Evolutionary conservation across 2,888 invertebrate species (phyloP), one percentile per base, ranked within the genome.

Genomic region (Nemapogon koenigi): DNA sequence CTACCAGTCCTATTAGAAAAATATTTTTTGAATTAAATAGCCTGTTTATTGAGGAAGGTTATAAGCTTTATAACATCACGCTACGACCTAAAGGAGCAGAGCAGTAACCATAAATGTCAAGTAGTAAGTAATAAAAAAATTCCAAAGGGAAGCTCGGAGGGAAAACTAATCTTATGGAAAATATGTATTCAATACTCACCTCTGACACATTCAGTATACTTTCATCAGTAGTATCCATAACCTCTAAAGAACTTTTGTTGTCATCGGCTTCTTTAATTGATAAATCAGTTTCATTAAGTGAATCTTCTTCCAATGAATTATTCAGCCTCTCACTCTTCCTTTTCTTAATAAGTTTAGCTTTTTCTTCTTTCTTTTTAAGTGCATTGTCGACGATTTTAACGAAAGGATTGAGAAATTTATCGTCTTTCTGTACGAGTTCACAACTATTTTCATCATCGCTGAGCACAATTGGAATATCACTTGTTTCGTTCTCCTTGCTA

Each of bases 381-480:
- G 68, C 78, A 4, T 53, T 56, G 46, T 76, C 69, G 3, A 79
- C 72, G 38, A 79, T 48, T 46, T 71, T 73, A 2, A 75, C 70
- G 14, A 58, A 70, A 6, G 79, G 79, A 51, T 79, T 75, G 2
- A 61, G 44, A 14, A 47, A 32, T 44, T 62, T 67, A 1, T 50
- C 53, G 8, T 47, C 48, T 30, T 56, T 55, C 40, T 49, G 44
- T 11, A 43, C 38, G 36, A 47, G 51, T 36, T 38, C 47, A 37
- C 55, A 59, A 48, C 59, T 62, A 41, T 59, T 59, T 7, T 75
- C 75, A 38, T 76, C 75, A 40, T 79, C 79, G 50, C 69, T 75
- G 26, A 79, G 62, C 15, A 72, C 46, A 29, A 78, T 59, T 8
- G 57, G 41, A 25, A 61, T 62, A 22, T 66, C 59, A 15, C 15